Base-by-base conservation (phyloP, 2,797 vertebrate species). In the Parambassis ranga region DNA sequence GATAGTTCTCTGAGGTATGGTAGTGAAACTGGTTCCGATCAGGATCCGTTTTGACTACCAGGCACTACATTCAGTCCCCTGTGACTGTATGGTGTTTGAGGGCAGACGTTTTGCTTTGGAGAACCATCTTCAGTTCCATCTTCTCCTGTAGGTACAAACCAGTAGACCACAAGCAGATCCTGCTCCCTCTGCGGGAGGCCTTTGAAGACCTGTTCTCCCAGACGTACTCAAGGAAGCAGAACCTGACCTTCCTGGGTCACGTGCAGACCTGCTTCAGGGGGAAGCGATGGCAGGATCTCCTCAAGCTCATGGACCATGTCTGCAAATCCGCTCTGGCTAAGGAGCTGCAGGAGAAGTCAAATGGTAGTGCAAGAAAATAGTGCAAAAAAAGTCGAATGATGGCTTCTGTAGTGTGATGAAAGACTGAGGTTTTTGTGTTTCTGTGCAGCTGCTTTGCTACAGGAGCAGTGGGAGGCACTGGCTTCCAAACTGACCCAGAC, bases 171-270 rank as follows among this genome's bases (percentile, higher is more conserved):
- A 95, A 82, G 66, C 91, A 98, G 80, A 95, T 98, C 71, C 89
- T 98, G 90, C 85, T 98, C 16, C 97, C 98, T 5, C 83, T 99
- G 38, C 91, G 96, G 1, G 96, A 99, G 56, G 92, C 93, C 18
- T 99, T 98, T 64, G 98, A 98, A 65, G 97, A 98, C 22, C 92
- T 99, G 14, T 99, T 99, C 87, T 93, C 92, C 23, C 96, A 96
- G 87, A 97, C 96, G 0, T 99, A 97, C 89, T 99, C 98, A 0
- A 94, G 93, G 75, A 98, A 96, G 81, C 97, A 99, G 86, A 99
- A 99, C 73, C 91, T 94, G 39, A 97, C 95, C 0, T 99, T 99
- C 71, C 85, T 99, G 80, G 97, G 97, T 9, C 98, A 99, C 7
- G 94, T 99, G 75, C 96, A 98, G 90, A 98, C 96, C 42, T 99